Evolutionary conservation across 2,113 vertebrate genomes (phyloP).

Genomic region (Myiagra hebetior): DNA sequence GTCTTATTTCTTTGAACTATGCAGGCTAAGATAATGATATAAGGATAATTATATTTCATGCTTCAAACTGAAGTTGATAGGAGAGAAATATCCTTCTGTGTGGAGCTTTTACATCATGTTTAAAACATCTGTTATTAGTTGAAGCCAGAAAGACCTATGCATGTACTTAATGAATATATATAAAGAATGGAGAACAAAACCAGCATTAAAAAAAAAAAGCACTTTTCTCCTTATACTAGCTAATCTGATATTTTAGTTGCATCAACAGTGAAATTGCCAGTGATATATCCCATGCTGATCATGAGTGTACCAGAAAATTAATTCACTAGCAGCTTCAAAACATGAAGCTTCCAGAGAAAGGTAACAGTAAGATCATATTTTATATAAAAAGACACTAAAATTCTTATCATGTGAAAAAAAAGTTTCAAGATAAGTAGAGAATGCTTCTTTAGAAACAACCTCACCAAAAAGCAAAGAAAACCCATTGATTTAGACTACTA

Average conservation of each 20-base stretch:
- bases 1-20: slow-evolving; percentile 77
- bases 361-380: background rate
- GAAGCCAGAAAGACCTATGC: slow-evolving; percentile 57
- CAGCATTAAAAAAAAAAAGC: background rate
- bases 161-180: slow-evolving; percentile 40
- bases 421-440: background rate
- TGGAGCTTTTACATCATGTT: slow-evolving; percentile 45
- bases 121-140: slow-evolving; percentile 62
- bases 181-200: background rate
- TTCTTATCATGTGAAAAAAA: background rate
- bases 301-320: background rate
- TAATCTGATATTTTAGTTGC: background rate
- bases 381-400: background rate
- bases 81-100: slow-evolving; percentile 68
- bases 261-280: background rate
- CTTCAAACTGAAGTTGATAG: slow-evolving; percentile 74
- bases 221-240: background rate
- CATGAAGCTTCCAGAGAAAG: background rate
- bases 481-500: background rate
- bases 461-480: background rate
- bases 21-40: slow-evolving; percentile 76
- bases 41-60: slow-evolving; percentile 75
- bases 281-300: background rate
- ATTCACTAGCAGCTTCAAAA: background rate
- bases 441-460: background rate